phyloP scores from a whole-genome alignment of 2,113 vertebrate species.

The Tringa solitaria region DNA sequence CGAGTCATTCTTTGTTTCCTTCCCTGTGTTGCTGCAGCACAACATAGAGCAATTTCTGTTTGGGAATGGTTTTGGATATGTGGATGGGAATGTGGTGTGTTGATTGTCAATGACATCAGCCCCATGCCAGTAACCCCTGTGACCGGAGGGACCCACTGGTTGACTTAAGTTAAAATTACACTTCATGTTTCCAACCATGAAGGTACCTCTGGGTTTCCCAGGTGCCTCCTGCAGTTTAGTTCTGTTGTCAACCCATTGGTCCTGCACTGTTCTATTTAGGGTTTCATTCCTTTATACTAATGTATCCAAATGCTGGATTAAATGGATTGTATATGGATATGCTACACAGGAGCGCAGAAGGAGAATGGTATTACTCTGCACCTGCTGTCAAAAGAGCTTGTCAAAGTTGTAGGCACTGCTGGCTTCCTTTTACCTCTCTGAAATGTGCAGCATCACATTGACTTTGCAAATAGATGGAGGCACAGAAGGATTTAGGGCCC shows the following conservation, averaged over 20 bases:
- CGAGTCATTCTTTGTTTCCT: not conserved
- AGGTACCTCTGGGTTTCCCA: not conserved
- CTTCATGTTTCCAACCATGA: not conserved
- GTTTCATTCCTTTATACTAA: not conserved
- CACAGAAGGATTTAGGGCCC: not conserved
- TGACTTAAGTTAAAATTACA: not conserved
- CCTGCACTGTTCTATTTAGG: not conserved
- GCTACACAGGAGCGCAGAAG: not conserved
- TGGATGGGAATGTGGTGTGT: not conserved
- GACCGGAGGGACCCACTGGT: not conserved
- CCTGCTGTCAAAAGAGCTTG: not conserved
- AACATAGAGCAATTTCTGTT: not conserved
- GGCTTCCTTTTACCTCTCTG: not conserved
- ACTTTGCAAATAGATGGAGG: not conserved
- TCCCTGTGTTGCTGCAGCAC: not conserved
- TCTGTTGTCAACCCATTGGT: not conserved
- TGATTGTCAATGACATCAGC: not conserved
- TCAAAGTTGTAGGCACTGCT: not conserved
- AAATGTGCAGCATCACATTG: not conserved
- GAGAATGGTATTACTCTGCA: not conserved
- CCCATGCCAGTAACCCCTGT: not conserved
- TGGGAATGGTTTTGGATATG: not conserved
- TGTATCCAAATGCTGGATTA: not conserved
- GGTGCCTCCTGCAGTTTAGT: not conserved
- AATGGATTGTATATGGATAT: not conserved